A percentile compares a stretch with the other conserved stretches of the same genome.
phyloP scores from a whole-genome alignment of 2,797 vertebrate species.

The Phylloscopus collybita region DNA sequence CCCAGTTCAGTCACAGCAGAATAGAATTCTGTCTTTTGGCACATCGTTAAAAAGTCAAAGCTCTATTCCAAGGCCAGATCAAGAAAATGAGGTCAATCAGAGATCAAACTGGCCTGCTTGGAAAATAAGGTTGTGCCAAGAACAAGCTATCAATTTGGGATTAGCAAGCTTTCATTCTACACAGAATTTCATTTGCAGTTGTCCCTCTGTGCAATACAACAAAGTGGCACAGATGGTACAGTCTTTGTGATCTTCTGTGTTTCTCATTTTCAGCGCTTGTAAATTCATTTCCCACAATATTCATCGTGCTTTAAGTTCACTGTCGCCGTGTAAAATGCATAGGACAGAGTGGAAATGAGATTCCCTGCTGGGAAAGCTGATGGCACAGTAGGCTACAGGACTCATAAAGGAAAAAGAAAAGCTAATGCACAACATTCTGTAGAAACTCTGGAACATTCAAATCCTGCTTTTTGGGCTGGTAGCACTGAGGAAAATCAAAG shows the following conservation, averaged over 20 bases:
- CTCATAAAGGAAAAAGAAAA: constrained; percentile 57
- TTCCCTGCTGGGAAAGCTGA: constrained; percentile 67
- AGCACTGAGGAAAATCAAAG: background rate
- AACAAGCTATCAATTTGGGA: constrained; percentile 38
- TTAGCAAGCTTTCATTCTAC: constrained; percentile 44
- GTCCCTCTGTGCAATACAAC: constrained; percentile 31
- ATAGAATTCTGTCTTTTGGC: background rate
- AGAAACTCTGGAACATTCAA: constrained; percentile 21
- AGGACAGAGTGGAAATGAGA: constrained; percentile 49
- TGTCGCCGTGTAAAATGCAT: constrained; percentile 1
- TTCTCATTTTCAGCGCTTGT: constrained; percentile 58
- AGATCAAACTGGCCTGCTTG: constrained; percentile 45
- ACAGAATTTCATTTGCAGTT: constrained; percentile 35
- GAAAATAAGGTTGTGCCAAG: constrained; percentile 17
- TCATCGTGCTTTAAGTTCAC: constrained; percentile 44
- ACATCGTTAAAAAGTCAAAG: background rate
- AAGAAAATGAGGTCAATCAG: constrained; percentile 47
- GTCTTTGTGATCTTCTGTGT: constrained; percentile 40
- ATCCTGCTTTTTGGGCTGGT: background rate
- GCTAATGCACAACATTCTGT: constrained; percentile 25
- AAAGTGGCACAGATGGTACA: constrained; percentile 54
- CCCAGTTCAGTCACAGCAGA: background rate
- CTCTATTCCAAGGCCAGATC: constrained; percentile 19
- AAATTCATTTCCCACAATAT: constrained; percentile 50
- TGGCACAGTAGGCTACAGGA: constrained; percentile 29